These are phyloP conservation scores for Alca torda DNA, from an alignment of 2,797 vertebrate genomes.

Conservation along the genomic window DNA sequence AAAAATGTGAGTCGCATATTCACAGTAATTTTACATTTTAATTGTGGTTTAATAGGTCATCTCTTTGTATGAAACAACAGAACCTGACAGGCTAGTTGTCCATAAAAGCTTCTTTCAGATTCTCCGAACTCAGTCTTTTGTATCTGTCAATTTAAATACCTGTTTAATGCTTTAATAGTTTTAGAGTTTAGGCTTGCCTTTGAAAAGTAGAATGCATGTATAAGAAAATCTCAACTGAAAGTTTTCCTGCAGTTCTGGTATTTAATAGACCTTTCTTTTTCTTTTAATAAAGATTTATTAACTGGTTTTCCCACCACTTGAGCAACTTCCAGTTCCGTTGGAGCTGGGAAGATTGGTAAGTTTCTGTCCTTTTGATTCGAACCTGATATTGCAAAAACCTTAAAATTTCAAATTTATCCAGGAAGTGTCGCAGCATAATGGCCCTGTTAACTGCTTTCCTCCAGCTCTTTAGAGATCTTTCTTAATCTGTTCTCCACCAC, in stretches of 20 bases:
- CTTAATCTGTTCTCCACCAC: background rate
- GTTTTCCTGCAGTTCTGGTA: background rate
- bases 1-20: background rate
- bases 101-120: background rate
- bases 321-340: conserved; percentile 98
- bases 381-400: background rate
- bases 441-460: background rate
- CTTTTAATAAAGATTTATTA: conserved; percentile 81
- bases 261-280: background rate
- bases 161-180: background rate
- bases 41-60: background rate
- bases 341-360: conserved; percentile 99
- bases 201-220: background rate
- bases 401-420: background rate
- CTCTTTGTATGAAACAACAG: background rate
- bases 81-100: background rate
- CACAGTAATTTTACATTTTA: background rate
- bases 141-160: background rate
- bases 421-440: background rate
- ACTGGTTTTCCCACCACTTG: conserved; percentile 98
- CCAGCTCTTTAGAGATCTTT: background rate
- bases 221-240: background rate
- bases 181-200: background rate
- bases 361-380: background rate
- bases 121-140: background rate